phyloP scores from a whole-genome alignment of 2,888 invertebrate species.

The Herminia tarsipennalis region DNA sequence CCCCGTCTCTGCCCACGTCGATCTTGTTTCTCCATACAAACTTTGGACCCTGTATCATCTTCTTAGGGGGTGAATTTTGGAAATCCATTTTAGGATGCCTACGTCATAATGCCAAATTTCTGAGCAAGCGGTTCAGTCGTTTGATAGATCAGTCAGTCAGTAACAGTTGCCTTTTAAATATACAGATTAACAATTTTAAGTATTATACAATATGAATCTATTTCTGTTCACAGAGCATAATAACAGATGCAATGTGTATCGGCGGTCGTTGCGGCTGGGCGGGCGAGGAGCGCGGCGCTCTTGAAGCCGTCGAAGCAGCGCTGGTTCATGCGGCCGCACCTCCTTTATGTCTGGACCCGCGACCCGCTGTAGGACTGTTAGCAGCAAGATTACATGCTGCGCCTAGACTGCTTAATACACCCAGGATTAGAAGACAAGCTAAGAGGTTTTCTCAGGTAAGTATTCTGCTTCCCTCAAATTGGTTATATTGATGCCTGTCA shows the following conservation, averaged over 20 bases:
- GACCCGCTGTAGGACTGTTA: slow-evolving; percentile 91
- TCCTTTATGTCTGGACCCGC: slow-evolving; percentile 95
- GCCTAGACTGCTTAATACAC: slow-evolving; percentile 90
- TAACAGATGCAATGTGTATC: slow-evolving; percentile 87
- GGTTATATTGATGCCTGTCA: no score
- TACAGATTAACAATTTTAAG: no score
- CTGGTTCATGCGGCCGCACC: slow-evolving; percentile 94
- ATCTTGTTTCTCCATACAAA: no score
- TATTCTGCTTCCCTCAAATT: no score
- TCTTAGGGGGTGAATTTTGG: no score
- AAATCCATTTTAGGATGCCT: no score
- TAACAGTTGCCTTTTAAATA: no score
- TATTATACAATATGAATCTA: background rate
- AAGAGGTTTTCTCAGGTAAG: slow-evolving; percentile 91
- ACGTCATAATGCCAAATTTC: no score
- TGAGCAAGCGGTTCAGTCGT: no score
- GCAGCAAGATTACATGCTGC: slow-evolving; percentile 91
- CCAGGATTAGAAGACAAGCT: slow-evolving; percentile 90
- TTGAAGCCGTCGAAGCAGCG: slow-evolving; percentile 91
- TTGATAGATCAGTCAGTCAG: no score
- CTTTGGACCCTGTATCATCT: no score
- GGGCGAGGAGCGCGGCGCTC: slow-evolving; percentile 89
- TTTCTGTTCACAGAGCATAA: slow-evolving; percentile 82
- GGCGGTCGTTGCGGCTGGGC: slow-evolving; percentile 87
- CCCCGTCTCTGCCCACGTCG: no score